Base-by-base conservation (phyloP, 2,888 invertebrate species). In the Meiosimyza decipiens region DNA sequence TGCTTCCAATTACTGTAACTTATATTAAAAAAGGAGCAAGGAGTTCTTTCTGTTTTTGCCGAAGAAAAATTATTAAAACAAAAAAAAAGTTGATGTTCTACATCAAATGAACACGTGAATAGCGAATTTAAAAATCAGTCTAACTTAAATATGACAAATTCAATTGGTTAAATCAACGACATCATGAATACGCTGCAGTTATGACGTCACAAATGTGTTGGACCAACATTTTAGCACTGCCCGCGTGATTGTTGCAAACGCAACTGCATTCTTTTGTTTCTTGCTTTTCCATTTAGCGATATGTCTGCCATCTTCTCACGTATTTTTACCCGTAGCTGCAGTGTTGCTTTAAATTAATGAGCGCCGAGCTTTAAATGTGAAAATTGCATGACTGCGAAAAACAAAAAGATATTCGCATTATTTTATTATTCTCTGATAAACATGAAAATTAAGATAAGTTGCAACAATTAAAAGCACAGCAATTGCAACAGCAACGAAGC, bases 331-430 rank as follows among this genome's bases (percentile, higher is more conserved):
- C 40, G 40, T 40, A 40, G 16, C n/a, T 54, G 40, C 55, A 40
- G 16, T 67, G 67, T 55, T 67, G 33, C 54, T 33, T 55, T 40
- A 16, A 18, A 67, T 67, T 54, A 67, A 67, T 67, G 54, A n/a
- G 16, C 67, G 47, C 67, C 9, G 33, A 22, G 40, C 12, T 55
- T 54, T 55, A 55, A 55, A 67, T 67, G 55, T 47, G 67, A 67
- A 67, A 67, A 67, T 67, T 40, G 55, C 67, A 67, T 67, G 67
- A 9, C 40, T n/a, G 66, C 40, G 40, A 40, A 40, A 40, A 40
- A 40, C 40, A 67, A 18, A 16, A 18, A 18, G 49, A 40, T 47
- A 3, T 62, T 40, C 62, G 13, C 28, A 18, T 52, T 40, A 40
- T 40, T 40, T 40, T 7, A 40, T 40, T 40, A 28, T 12, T 51